Conservation (phyloP, 2,797 vertebrate species). For the Xiphophorus birchmanni region DNA sequence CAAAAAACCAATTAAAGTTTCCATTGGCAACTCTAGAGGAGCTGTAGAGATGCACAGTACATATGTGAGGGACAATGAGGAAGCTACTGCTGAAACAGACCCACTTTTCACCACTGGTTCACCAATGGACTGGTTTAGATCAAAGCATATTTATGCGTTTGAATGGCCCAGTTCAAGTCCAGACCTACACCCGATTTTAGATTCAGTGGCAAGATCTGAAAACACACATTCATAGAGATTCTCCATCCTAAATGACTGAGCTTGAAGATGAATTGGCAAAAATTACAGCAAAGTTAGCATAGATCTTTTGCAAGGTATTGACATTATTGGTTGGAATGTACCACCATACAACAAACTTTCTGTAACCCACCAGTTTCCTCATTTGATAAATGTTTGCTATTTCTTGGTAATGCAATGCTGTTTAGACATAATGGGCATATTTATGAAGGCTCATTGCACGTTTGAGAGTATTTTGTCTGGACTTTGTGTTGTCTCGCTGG, state of each 20-base stretch:
- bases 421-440: slow-evolving; percentile 51
- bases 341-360: background rate
- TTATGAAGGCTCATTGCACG: slow-evolving; percentile 35
- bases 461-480: slow-evolving; percentile 56
- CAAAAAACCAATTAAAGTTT: background rate
- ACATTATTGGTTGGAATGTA: background rate
- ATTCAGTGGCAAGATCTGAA: background rate
- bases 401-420: slow-evolving; percentile 22
- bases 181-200: background rate
- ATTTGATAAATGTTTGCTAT: slow-evolving; percentile 30
- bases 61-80: background rate
- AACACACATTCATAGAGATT: background rate
- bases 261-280: background rate
- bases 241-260: background rate
- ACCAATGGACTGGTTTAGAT: background rate
- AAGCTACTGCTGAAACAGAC: background rate
- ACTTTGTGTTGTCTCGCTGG: slow-evolving; percentile 32
- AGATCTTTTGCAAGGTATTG: background rate
- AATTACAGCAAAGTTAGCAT: background rate
- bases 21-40: background rate
- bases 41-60: background rate
- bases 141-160: background rate
- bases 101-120: too few species aligned
- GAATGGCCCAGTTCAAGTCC: background rate
- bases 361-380: slow-evolving; percentile 6